Evolutionary conservation across 2,797 vertebrate species (phyloP), one percentile per base, ranked within the genome.

Genomic region (Mormyrops boulengeri): DNA sequence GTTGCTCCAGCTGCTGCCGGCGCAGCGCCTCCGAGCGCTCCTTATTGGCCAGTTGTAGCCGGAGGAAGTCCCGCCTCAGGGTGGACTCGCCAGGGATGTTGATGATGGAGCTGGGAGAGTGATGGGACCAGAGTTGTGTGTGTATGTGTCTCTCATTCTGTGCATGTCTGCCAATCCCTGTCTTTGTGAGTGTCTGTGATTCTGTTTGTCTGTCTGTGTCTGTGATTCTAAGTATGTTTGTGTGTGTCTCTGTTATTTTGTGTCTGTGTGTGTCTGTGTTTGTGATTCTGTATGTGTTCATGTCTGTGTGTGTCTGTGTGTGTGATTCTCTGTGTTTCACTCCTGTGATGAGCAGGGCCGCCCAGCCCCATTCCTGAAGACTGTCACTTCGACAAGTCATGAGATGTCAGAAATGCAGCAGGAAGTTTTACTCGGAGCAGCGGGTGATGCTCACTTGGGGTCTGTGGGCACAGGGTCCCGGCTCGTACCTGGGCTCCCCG

Each of bases 1-100:
- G 98, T 96, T 99, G 98, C 93, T 99, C 98, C 93, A 98, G 96
- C 95, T 99, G 98, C 94, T 99, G 98, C 19, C 98, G 93, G 11
- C 98, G 95, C 92, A 99, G 95, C 0, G 98, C 97, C 95, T 99
- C 98, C 0, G 98, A 99, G 0, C 98, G 97, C 93, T 99, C 98
- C 95, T 99, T 99, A 93, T 99, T 99, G 89, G 98, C 98, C 93
- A 99, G 92, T 95, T 99, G 98, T 41, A 99, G 97, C 38, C 98
- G 95, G 95, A 99, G 95, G 95, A 99, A 99, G 96, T 99, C 98
- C 93, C 98, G 95, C 84, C 98, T 93, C 93, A 99, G 95, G 0
- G 98, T 99, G 0, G 98, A 99, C 95, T 99, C 98, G 0, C 98
- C 98, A 0, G 98, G 98, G 90, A 99, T 96, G 95, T 99, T 99